Conservation (phyloP, 92 coral and sea anemone genomes). For the Actinernus sp. region DNA sequence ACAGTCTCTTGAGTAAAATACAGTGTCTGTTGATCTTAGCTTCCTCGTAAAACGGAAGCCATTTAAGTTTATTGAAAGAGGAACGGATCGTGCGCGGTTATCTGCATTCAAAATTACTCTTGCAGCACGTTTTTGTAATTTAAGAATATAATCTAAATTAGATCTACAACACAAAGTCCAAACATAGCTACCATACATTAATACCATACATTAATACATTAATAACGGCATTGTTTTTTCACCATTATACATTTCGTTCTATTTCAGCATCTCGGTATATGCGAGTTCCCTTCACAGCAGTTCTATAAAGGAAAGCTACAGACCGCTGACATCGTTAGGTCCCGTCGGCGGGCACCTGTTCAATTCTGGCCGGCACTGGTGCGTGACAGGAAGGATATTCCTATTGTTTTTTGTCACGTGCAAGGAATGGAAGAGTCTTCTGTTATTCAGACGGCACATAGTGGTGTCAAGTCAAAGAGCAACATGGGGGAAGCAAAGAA, state of each 20-base stretch:
- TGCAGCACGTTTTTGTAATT: no score
- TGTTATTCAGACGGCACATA: slow-evolving; percentile 64
- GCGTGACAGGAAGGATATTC: slow-evolving; percentile 6
- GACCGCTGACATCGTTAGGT: slow-evolving; percentile 52
- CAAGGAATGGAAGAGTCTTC: slow-evolving; percentile 73
- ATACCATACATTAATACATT: no score
- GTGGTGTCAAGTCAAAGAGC: slow-evolving; percentile 75
- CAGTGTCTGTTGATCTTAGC: no score
- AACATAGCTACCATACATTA: no score
- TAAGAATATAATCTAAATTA: no score
- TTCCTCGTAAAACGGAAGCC: no score
- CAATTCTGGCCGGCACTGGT: slow-evolving; percentile 67
- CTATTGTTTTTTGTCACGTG: slow-evolving; percentile 76
- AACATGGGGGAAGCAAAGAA: slow-evolving; percentile 71
- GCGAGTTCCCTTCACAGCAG: slow-evolving; percentile 74
- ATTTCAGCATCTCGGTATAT: slow-evolving; percentile 71
- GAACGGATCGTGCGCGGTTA: no score
- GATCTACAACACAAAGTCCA: no score
- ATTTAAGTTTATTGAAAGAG: no score
- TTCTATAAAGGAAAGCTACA: slow-evolving; percentile 61
- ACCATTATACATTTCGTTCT: background rate
- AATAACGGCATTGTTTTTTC: no score
- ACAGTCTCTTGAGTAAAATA: no score
- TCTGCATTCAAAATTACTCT: no score
- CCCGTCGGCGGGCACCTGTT: slow-evolving; percentile 11